phyloP scores from a whole-genome alignment of 1,140 invertebrate genomes.

The Heliconius melpomene region DNA sequence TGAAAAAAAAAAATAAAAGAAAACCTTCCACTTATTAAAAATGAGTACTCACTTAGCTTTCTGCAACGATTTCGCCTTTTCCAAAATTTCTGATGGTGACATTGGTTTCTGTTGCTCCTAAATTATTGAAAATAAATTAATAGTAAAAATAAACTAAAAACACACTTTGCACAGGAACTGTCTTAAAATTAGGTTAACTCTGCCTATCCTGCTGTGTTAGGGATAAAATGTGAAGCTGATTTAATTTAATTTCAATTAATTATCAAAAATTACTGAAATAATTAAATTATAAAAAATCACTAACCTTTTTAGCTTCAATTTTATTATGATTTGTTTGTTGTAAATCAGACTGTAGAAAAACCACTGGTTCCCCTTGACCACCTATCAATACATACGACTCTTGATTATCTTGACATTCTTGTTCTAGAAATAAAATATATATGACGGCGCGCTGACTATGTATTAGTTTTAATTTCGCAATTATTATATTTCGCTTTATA shows the following conservation, averaged over 20 bases:
- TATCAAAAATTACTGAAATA: no score
- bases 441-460: no score
- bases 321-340: slow-evolving; percentile 27
- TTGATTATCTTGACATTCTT: slow-evolving; percentile 41
- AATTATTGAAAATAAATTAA: not conserved
- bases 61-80: slow-evolving; percentile 62
- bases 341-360: slow-evolving; percentile 51
- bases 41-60: slow-evolving; percentile 55
- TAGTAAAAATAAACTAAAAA: no score
- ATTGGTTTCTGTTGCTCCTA: slow-evolving; percentile 26
- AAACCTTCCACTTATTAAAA: no score
- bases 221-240: no score
- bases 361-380: slow-evolving; percentile 43
- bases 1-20: not conserved
- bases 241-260: no score
- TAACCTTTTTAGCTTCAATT: slow-evolving; percentile 23
- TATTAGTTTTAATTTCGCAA: no score
- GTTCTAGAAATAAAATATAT: slow-evolving; percentile 38
- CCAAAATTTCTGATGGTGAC: slow-evolving; percentile 54
- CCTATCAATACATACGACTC: slow-evolving; percentile 58
- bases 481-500: no score
- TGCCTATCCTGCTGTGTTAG: no score
- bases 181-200: no score
- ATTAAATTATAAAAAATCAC: not conserved
- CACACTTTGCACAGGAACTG: not conserved